Conservation (phyloP, 2,797 vertebrate species). For the Sciurus carolinensis region DNA sequence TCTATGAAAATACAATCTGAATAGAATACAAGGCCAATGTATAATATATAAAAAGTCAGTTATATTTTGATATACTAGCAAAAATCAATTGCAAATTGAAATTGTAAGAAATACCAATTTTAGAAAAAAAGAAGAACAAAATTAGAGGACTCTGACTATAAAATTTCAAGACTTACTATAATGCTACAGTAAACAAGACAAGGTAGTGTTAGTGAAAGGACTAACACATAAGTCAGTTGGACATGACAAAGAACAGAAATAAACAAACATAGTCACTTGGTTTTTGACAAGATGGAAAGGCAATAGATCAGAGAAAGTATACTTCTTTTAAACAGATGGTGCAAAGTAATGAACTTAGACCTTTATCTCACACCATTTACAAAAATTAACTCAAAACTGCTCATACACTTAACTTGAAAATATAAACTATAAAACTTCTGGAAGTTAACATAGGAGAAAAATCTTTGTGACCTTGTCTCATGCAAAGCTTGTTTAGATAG, state of each 20-base stretch:
- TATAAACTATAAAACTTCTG: constrained; percentile 2
- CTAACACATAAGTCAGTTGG: neutral
- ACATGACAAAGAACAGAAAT: constrained; percentile 31
- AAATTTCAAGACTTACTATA: constrained; percentile 38
- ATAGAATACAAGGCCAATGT: neutral
- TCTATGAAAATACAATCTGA: constrained; percentile 26
- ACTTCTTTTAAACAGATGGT: constrained; percentile 37
- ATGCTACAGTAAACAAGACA: constrained; percentile 1
- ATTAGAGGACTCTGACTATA: neutral
- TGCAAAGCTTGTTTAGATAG: constrained; percentile 20
- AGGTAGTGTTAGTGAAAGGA: neutral
- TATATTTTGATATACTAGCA: constrained; percentile 33
- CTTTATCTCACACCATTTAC: neutral
- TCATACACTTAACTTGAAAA: constrained; percentile 12
- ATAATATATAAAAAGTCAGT: neutral
- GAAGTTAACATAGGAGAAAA: neutral
- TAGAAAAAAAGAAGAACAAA: neutral
- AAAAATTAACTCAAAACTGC: constrained; percentile 38
- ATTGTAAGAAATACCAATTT: neutral
- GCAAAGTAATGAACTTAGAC: constrained; percentile 1
- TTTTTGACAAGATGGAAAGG: constrained; percentile 47
- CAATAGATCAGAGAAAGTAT: constrained; percentile 20
- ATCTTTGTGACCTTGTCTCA: constrained; percentile 34
- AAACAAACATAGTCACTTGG: neutral
- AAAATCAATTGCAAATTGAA: constrained; percentile 6